phyloP scores from a whole-genome alignment of 2,113 vertebrate species.

The Chelonoidis abingdonii region DNA sequence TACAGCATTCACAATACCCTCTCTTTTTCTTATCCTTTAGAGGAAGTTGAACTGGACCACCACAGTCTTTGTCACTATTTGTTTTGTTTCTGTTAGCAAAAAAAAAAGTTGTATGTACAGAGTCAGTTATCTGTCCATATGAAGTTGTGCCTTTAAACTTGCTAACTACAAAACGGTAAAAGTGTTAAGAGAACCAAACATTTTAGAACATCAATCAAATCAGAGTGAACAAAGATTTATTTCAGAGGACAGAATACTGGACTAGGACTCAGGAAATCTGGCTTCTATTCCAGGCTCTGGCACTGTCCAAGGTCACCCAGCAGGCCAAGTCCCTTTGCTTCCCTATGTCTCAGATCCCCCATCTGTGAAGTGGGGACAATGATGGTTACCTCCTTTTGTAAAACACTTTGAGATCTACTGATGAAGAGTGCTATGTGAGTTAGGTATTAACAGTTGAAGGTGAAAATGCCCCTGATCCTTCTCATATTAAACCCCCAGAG shows the following conservation, averaged over 20 bases:
- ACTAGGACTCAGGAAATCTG: not conserved
- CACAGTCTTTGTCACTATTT: slow-evolving; percentile 78
- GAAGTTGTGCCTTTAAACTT: not conserved
- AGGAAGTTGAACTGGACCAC: slow-evolving; percentile 74
- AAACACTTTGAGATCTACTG: not conserved
- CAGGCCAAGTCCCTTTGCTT: not conserved
- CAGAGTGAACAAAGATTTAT: not conserved
- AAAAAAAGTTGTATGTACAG: slow-evolving; percentile 13
- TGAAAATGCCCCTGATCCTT: not conserved
- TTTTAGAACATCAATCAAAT: not conserved
- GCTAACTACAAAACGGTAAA: not conserved
- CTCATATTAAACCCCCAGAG: not conserved
- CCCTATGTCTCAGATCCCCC: not conserved
- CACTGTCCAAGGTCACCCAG: not conserved
- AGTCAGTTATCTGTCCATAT: not conserved
- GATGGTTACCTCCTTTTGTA: not conserved
- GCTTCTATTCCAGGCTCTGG: not conserved
- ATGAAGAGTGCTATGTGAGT: not conserved
- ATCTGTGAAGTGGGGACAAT: not conserved
- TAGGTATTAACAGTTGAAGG: not conserved
- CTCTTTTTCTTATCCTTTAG: slow-evolving; percentile 87
- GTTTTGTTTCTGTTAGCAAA: slow-evolving; percentile 76
- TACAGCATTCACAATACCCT: slow-evolving; percentile 96
- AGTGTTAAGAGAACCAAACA: not conserved
- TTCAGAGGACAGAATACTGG: not conserved